Evolutionary conservation across 2,113 vertebrate species (phyloP).

Genomic region (Larimichthys polyactis): DNA sequence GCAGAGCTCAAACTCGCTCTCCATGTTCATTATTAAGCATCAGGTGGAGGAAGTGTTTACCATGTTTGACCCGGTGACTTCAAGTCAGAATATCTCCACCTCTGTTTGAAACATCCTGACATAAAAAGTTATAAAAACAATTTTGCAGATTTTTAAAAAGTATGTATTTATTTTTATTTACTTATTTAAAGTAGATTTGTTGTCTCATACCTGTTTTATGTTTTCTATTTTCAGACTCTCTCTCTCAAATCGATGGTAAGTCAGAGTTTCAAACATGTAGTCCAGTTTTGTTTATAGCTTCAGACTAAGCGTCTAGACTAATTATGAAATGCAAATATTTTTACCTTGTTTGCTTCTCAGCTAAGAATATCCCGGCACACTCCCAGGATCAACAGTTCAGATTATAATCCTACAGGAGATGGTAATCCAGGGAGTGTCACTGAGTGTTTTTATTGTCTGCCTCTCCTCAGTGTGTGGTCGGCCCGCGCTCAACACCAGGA

Average conservation of each 20-base stretch:
- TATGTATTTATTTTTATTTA: no score
- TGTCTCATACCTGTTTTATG: background rate
- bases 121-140: no score
- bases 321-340: background rate
- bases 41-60: no score
- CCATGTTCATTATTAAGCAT: no score
- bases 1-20: no score
- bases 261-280: background rate
- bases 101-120: no score
- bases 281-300: background rate
- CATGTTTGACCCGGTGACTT: no score
- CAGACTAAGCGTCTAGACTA: background rate
- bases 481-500: conserved; percentile 60
- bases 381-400: background rate
- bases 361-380: background rate
- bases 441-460: background rate
- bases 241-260: conserved; percentile 64
- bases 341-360: background rate
- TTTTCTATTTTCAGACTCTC: conserved; percentile 59
- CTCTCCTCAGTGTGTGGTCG: conserved; percentile 77
- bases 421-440: background rate
- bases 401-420: background rate
- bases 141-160: no score
- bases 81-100: no score
- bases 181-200: background rate